Evolutionary conservation across 2,888 invertebrate species (phyloP), one percentile per base, ranked within the genome.

Genomic region (Chydorus sphaericus): DNA sequence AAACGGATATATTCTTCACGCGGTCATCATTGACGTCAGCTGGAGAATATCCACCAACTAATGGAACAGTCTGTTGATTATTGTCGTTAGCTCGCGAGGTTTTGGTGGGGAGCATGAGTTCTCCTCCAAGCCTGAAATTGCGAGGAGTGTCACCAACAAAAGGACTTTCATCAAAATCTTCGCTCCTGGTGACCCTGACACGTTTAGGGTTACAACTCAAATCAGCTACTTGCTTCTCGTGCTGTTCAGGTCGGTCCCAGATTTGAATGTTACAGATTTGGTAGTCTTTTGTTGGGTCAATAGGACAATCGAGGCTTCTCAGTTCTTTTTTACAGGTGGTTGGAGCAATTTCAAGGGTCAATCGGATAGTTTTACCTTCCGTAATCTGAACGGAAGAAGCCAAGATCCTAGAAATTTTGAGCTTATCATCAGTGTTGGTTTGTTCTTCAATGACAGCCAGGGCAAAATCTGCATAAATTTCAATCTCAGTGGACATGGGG

Each of bases 371-470:
- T 26, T 37, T 36, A 4, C 53, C 53, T 53, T 53, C 20, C 6
- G 38, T 16, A 38, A 53, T 28, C 38, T 53, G 37, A 6, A 57
- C 56, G 11, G 59, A 50, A 7, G 64, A 64, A 14, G 61, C 53
- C 14, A 63, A 54, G 38, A 66, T 61, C 26, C 60, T 54, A 10
- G 63, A 62, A 1, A 65, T 23, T 52, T 60, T 62, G 38, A 68
- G 64, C 11, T 61, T 62, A 59, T 65, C 63, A 29, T 61, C 51
- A 8, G 63, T 62, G 59, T 64, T 64, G n/a, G 62, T 59, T 29
- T 58, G 55, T 14, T 54, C 61, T 52, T 66, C 64, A 11, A 67
- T 51, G 16, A 63, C 60, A 10, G 56, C 52, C 14, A 65, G 26
- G 10, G 62, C 63, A 54, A 62, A 64, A 29, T 60, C 53, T 8